phyloP scores from a whole-genome alignment of 1,140 invertebrate genomes.

The Zaprionus gabonicus region DNA sequence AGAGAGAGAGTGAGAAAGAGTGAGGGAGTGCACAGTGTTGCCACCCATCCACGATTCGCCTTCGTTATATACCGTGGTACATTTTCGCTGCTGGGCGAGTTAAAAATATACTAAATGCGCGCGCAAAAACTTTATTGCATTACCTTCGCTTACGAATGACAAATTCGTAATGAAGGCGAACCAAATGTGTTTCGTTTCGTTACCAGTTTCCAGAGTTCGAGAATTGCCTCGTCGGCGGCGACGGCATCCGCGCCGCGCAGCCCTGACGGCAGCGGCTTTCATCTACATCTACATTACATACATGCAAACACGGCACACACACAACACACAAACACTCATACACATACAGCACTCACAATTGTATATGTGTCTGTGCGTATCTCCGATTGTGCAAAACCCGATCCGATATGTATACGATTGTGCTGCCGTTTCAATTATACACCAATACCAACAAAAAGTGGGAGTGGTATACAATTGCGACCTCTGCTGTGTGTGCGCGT shows the following conservation, averaged over 20 bases:
- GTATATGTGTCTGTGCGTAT: slow-evolving; percentile 55
- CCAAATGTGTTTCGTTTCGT: slow-evolving; percentile 81
- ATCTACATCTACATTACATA: slow-evolving; percentile 42
- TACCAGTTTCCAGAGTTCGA: slow-evolving; percentile 64
- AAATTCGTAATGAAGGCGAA: slow-evolving; percentile 84
- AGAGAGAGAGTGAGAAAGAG: not conserved
- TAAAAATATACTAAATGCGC: slow-evolving; percentile 66
- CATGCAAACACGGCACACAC: slow-evolving; percentile 14
- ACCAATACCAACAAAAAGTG: slow-evolving; percentile 66
- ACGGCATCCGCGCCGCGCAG: slow-evolving; percentile 19
- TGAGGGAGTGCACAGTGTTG: slow-evolving; percentile 21
- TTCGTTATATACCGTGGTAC: slow-evolving; percentile 53
- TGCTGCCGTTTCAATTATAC: slow-evolving; percentile 70
- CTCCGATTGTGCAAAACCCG: slow-evolving; percentile 81
- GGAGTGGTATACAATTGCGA: slow-evolving; percentile 77
- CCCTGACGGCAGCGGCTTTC: slow-evolving; percentile 14
- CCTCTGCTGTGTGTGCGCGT: slow-evolving; percentile 36
- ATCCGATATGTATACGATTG: slow-evolving; percentile 73
- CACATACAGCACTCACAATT: slow-evolving; percentile 9
- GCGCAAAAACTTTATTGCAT: slow-evolving; percentile 84
- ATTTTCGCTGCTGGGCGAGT: slow-evolving; percentile 46
- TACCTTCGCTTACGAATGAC: slow-evolving; percentile 84
- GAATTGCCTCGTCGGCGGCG: slow-evolving; percentile 44
- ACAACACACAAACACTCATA: not conserved
- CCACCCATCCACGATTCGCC: slow-evolving; percentile 18